Evolutionary conservation across 2,113 vertebrate genomes (phyloP), one percentile per base, ranked within the genome.

Genomic region (Oreochromis spilurus): DNA sequence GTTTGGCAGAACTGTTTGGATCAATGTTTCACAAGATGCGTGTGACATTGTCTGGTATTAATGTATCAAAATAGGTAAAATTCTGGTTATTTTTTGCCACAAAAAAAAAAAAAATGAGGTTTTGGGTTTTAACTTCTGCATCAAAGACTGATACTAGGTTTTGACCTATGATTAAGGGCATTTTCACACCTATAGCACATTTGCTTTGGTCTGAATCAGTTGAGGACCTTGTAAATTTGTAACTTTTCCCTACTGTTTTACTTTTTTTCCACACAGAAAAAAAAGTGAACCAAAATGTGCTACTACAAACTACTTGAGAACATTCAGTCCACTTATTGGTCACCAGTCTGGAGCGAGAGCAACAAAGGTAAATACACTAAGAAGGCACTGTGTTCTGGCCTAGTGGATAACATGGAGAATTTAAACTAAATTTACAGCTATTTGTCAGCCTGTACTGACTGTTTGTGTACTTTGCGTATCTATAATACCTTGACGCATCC

Each of bases 321-420:
- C 34, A 65, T 65, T 65, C 60, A 38, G 6, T 65, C 19, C 10
- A 38, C 12, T 19, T 38, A 65, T 38, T 65, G 60, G 60, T 7
- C 31, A 5, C 10, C 10, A 1, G 34, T 65, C 34, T 65, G 60
- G 17, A 65, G 60, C 4, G 0, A 65, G 6, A n/a, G 10, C 2
- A 38, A 38, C 29, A 2, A 31, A 60, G 29, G 57, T 60, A 60
- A 60, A 31, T 60, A 60, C 57, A 60, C 26, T 16, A 34, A 60
- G 14, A 0, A 60, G 29, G 1, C 1, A 2, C 29, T 34, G 57
- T 60, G 8, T 60, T 60, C 29, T 60, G 14, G 29, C 57, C 29
- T 60, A 6, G 57, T 60, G 57, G 8, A 60, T 31, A 60, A 60
- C 14, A 60, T 60, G 57, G 5, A 60, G 17, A 17, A 60, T 2